Evolutionary conservation across 2,888 invertebrate genomes (phyloP), one percentile per base, ranked within the genome.

Genomic region (Andrena bucephala): DNA sequence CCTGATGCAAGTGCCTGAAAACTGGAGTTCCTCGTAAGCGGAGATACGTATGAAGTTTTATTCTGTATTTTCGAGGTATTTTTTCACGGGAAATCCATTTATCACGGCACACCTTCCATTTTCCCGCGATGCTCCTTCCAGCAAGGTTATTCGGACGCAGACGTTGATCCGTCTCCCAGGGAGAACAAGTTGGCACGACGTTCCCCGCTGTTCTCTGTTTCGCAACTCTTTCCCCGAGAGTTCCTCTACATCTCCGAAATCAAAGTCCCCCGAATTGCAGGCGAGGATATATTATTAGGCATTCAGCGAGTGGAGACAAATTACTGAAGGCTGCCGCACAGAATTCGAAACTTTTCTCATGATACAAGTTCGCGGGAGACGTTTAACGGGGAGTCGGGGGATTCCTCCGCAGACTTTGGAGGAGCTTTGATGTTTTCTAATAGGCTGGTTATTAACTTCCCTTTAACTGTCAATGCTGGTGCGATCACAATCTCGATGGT

Each of bases 331-430:
- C 75, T 70, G 75, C 29, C 36, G 63, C 70, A 31, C 24, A 33
- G 59, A 80, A 81, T 80, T 73, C 27, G 72, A 81, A 81, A 81
- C 81, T 81, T 81, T 80, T 80, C 81, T 81, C 81, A 73, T 81
- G 81, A 81, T 72, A 79, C 81, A 80, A 73, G 81, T 79, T 80
- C 54, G 50, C 63, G 3, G 13, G 50, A 67, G 24, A 57, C 60
- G 50, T 57, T 36, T 59, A 33, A 24, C 36, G 27, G 20, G 63
- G 0, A 36, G 57, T 10, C 20, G 66, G 10, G 33, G 67, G n/a
- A 54, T 54, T 33, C 60, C 60, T 24, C 54, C 27, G 29, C 16
- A 33, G 33, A 67, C 63, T 81, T 63, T 65, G 50, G 20, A 27
- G 29, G 68, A 72, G 68, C 80, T 24, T 59, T 59, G 54, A 50